Base-by-base conservation (phyloP, 1,140 invertebrate genomes). In the Trypoxylus dichotomus region DNA sequence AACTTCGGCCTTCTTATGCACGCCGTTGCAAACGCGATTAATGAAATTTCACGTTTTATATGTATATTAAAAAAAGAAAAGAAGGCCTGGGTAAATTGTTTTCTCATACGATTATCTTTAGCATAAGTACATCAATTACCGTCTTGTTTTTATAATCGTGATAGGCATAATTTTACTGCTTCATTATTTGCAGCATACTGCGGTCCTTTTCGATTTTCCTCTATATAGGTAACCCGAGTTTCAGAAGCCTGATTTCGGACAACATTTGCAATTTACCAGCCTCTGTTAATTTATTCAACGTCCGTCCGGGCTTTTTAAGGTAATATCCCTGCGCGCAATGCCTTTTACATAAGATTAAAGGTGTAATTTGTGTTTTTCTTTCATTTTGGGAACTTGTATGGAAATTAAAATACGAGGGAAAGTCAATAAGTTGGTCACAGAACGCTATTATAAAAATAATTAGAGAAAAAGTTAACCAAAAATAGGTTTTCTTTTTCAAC, bases 321-420 rank as follows among this genome's bases (percentile, higher is more conserved):
- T 25, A 68, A 60, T 60, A 60, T 19, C 1, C 21, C n/a, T 13
- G 10, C 42, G n/a, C n/a, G 10, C 15, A 19, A 24, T 29, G 15
- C 41, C 41, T 74, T 74, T 74, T 74, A 74, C 72, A 74, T 74
- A 74, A 74, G 41, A 74, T 74, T 74, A 74, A 43, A 21, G 41
- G 13, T 74, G 41, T 43, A 74, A 74, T 74, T 74, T 68, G 27
- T 24, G 27, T 27, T 27, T 25, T 24, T 68, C 27, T 25, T 68
- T 27, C 24, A 21, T 68, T 10, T 54, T n/a, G 47, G 47, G 32
- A 54, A 54, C 13, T 54, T 54, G 3, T 21, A 19, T 58, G 47
- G 47, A 58, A 58, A 58, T 58, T 58, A 58, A 58, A 3, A 58
- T 1, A 58, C n/a, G n/a, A n/a, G n/a, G n/a, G n/a, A n/a, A n/a